Evolutionary conservation across 2,113 vertebrate genomes (phyloP), one percentile per base, ranked within the genome.

Genomic region (Cathartes aura): DNA sequence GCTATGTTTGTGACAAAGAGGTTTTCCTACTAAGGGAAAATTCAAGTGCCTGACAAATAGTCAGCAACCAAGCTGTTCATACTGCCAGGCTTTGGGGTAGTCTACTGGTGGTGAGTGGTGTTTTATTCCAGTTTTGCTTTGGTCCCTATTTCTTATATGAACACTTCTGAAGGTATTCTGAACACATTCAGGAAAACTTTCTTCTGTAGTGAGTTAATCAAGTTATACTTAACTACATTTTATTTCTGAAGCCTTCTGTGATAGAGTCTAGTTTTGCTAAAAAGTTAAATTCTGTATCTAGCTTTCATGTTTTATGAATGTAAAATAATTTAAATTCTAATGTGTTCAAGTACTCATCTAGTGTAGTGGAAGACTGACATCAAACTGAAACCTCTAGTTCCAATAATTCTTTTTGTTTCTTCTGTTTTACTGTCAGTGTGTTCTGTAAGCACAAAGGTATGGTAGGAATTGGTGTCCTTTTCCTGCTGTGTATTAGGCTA

Each of bases 311-410:
- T 94, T 83, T 92, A 58, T 96, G 94, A 94, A 93, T 90, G 74
- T 58, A 90, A 95, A 97, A 91, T 67, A 82, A 95, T 95, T 92
- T 71, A 74, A 93, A 96, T 90, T 93, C 88, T 95, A 76, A 82
- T 87, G 48, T 90, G 82, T 97, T 97, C 81, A 97, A 70, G 64
- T 94, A 82, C 75, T 96, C 92, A 93, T 96, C 70, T 85, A 70
- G 15, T 73, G 20, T 95, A 92, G 74, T 94, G 48, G 85, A 91
- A 86, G 63, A 84, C 45, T 82, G 79, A 34, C 90, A 56, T 95
- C 87, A 95, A 92, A 71, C 70, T 70, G 76, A 96, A 91, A 90
- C 66, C 76, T 97, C 82, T 93, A 86, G 68, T 94, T 95, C 59
- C 58, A 94, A 17, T 71, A 95, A 60, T 60, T 91, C 27, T 78